Evolutionary conservation across 2,888 invertebrate genomes (phyloP).

Genomic region (Drosophila rellima): DNA sequence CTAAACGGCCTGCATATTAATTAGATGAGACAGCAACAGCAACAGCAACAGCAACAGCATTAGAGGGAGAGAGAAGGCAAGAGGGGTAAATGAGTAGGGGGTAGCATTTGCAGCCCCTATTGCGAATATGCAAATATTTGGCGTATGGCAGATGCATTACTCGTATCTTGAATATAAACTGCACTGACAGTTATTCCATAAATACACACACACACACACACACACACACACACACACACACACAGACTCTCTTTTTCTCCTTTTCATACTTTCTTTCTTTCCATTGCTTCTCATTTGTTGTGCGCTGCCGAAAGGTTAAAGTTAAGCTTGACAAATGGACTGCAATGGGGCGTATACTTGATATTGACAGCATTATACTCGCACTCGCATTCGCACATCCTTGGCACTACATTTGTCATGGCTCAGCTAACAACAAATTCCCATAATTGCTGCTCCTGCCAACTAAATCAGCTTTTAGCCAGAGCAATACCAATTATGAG

Average conservation of each 20-base stretch:
- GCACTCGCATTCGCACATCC: slow-evolving; percentile 18
- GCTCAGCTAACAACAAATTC: slow-evolving; percentile 44
- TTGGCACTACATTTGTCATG: slow-evolving; percentile 48
- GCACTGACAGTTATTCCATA: slow-evolving; percentile 47
- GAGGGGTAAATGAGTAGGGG: background rate
- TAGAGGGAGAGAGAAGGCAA: background rate
- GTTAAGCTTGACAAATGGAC: slow-evolving; percentile 73
- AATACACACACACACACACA: slow-evolving; percentile 45
- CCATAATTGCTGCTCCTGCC: slow-evolving; percentile 39
- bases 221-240: slow-evolving; percentile 39
- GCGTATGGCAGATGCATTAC: slow-evolving; percentile 35
- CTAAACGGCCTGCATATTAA: slow-evolving; percentile 71
- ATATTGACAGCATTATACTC: slow-evolving; percentile 46
- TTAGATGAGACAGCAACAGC: slow-evolving; percentile 43
- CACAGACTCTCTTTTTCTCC: too few relatives aligned
- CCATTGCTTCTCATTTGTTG: background rate
- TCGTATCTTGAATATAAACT: slow-evolving; percentile 53
- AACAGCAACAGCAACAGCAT: background rate
- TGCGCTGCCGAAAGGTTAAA: slow-evolving; percentile 65
- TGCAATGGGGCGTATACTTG: slow-evolving; percentile 56
- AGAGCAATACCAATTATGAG: slow-evolving; percentile 20
- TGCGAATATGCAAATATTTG: slow-evolving; percentile 70
- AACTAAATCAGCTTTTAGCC: slow-evolving; percentile 11
- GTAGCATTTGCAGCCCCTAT: slow-evolving; percentile 24
- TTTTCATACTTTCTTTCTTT: background rate